Base-by-base conservation (phyloP, 2,113 vertebrate species). In the Nestor notabilis region DNA sequence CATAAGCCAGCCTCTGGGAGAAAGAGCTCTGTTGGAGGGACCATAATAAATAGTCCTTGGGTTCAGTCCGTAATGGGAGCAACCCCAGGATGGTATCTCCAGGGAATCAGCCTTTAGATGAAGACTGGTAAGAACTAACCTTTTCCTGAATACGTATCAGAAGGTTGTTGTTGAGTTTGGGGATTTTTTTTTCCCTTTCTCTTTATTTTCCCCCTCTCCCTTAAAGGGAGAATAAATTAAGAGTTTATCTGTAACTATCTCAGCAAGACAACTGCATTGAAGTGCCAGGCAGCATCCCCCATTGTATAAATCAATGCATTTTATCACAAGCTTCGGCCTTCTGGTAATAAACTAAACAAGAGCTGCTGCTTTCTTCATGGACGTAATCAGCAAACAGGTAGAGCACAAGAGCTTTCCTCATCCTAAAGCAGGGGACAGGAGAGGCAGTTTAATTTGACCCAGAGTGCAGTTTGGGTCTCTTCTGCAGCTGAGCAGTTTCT, bases 301-400 rank as follows among this genome's bases (percentile, higher is more conserved):
- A 97, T 98, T 98, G 96, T 98, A 96, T 90, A 95, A 98, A 97
- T 98, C 97, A 96, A 91, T 98, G 95, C 41, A 1, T 93, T 97
- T 97, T 95, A 98, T 98, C 98, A 89, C 55, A 65, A 96, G 89
- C 89, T 92, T 93, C 91, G 77, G 95, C 96, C 91, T 97, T 96
- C 88, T 97, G 96, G 97, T 97, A 98, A 97, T 96, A 97, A 97
- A 96, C 95, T 95, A 97, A 98, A 98, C 96, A 97, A 94, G 97
- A 97, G 89, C 90, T 85, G 83, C 86, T 70, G 93, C 78, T 95
- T 94, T 68, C 96, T 72, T 87, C 81, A 90, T 90, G 97, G 90
- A 88, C 96, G 89, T 95, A 98, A 97, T 98, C 98, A 96, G 92
- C 74, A 95, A 97, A 95, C 92, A 98, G 97, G 98, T 97, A 58